Evolutionary conservation across 2,888 invertebrate genomes (phyloP).

Genomic region (Proisotoma minuta): DNA sequence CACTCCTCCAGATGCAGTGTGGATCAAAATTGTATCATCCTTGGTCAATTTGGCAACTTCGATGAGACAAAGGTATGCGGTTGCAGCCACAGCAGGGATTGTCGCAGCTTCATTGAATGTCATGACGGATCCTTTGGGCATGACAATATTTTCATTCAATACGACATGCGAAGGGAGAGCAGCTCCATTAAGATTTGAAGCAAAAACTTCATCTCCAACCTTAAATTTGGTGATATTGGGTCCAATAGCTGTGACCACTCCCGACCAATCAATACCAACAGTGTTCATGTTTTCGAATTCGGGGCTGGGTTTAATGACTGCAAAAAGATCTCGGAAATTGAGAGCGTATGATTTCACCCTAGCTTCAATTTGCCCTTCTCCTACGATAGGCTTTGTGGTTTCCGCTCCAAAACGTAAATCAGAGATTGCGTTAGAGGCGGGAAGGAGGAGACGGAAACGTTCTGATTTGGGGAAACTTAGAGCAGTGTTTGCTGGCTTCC

Average conservation of each 20-base stretch:
- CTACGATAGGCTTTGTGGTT: neutral
- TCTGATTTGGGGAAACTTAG: slow-evolving; percentile 20
- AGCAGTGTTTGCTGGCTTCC: slow-evolving; percentile 13
- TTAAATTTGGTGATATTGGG: slow-evolving; percentile 3
- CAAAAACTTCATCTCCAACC: slow-evolving; percentile 24
- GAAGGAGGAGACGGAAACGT: slow-evolving; percentile 13
- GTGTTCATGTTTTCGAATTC: slow-evolving; percentile 18
- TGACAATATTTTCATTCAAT: slow-evolving; percentile 6
- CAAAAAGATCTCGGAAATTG: slow-evolving; percentile 26
- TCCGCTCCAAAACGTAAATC: neutral
- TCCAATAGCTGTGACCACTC: slow-evolving; percentile 15
- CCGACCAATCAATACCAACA: slow-evolving; percentile 26
- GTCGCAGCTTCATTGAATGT: slow-evolving; percentile 24
- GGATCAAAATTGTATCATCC: slow-evolving; percentile 22
- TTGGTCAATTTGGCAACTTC: slow-evolving; percentile 22
- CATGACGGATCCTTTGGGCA: slow-evolving; percentile 11
- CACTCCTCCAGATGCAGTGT: slow-evolving; percentile 34
- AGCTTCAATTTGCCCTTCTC: slow-evolving; percentile 18
- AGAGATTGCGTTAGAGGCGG: slow-evolving; percentile 5
- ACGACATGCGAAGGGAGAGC: slow-evolving; percentile 23
- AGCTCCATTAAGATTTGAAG: neutral
- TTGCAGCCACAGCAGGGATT: slow-evolving; percentile 22
- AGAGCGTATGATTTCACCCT: slow-evolving; percentile 24
- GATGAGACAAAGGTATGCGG: slow-evolving; percentile 21
- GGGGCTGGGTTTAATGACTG: slow-evolving; percentile 19